Evolutionary conservation across 2,888 invertebrate genomes (phyloP).

Genomic region (Caenorhabditis sp.): DNA sequence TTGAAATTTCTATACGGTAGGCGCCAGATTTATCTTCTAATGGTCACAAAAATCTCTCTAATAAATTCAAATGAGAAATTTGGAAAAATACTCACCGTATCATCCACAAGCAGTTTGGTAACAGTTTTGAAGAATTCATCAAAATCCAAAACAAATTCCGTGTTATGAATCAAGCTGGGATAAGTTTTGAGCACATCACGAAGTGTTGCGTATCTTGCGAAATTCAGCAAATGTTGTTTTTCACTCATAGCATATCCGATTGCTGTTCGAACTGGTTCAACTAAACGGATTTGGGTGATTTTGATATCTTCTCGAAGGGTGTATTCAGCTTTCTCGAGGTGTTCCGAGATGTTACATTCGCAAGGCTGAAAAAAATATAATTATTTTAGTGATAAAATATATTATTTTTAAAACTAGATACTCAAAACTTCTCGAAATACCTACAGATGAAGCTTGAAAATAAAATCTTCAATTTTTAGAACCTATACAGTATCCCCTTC

Average conservation of each 20-base stretch:
- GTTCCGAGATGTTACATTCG: neutral
- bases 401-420: too few relatives aligned
- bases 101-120: constrained; percentile 7
- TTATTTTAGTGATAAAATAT: too few relatives aligned
- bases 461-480: too few relatives aligned
- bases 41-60: neutral
- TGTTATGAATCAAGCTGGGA: constrained; percentile 19
- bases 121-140: constrained; percentile 15
- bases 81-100: constrained; percentile 19
- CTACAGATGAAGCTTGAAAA: too few relatives aligned
- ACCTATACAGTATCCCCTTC: too few relatives aligned
- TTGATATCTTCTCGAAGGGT: constrained; percentile 16
- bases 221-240: constrained; percentile 23
- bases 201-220: constrained; percentile 9
- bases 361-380: neutral
- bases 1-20: too few relatives aligned
- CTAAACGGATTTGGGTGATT: constrained; percentile 21
- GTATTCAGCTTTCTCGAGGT: constrained; percentile 20
- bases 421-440: too few relatives aligned
- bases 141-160: constrained; percentile 6
- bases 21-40: too few relatives aligned
- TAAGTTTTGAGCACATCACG: constrained; percentile 16
- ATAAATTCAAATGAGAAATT: too few relatives aligned
- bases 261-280: constrained; percentile 31
- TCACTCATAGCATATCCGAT: constrained; percentile 28